Evolutionary conservation across 2,888 invertebrate species (phyloP), one percentile per base, ranked within the genome.

Genomic region (Zaprionus lineosus): DNA sequence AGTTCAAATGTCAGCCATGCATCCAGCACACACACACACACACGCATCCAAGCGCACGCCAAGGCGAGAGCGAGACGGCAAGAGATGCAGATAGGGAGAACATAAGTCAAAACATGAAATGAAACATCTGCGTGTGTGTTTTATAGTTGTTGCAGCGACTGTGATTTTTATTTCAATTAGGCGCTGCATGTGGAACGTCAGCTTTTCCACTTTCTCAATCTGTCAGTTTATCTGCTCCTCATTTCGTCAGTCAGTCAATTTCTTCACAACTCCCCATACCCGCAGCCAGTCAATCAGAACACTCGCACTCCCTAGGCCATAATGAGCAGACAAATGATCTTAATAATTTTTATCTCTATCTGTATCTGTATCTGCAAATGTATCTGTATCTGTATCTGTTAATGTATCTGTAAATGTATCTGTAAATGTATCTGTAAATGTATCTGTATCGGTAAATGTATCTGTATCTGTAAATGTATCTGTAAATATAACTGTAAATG

Each of bases 81-180:
- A 34, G 24, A 40, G 11, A 37, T 8, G 39, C n/a, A 31, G 75
- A 57, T 19, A 18, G 44, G 18, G 24, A 51, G 59, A 67, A 68
- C 60, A 59, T 63, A 67, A 77, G 46, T 71, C 83, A 78, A 68
- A 72, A 44, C 43, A 72, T 75, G 76, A 77, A 69, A 74, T 57
- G 56, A 81, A 84, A 81, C 77, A 78, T 84, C 70, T 77, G 77
- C 48, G 71, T 29, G 26, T n/a, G n/a, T 47, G 24, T 57, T 62
- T 61, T 48, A 56, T 51, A 31, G 33, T 56, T 41, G 62, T 16
- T 52, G 40, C 46, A 16, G 34, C 39, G 12, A 15, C 82, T 52
- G 68, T 57, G 79, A 76, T 76, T 77, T 76, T 77, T 70, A 79
- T 65, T 77, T 81, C 77, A 77, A 77, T 77, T 77, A 76, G 66